These are phyloP conservation scores for Bettongia penicillata DNA, from an alignment of 2,113 vertebrate species.

Conservation along the genomic window DNA sequence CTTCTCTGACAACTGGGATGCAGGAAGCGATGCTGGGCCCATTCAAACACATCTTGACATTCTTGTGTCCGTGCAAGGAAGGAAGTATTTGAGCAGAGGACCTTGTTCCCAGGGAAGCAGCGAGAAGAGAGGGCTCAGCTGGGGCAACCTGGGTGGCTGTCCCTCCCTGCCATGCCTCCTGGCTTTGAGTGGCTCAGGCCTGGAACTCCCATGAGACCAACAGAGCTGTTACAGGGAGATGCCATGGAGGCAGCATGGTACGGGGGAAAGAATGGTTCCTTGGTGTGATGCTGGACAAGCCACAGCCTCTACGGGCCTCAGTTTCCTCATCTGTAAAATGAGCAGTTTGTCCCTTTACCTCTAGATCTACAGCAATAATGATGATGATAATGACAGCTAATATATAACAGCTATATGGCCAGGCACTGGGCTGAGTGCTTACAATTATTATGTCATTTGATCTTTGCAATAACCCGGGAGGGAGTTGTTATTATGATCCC, in stretches of 20 bases:
- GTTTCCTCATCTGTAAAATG: background rate
- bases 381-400: background rate
- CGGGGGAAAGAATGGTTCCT: background rate
- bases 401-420: background rate
- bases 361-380: background rate
- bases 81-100: background rate
- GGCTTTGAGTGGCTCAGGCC: background rate
- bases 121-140: background rate
- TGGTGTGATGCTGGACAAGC: background rate
- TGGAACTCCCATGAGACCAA: background rate
- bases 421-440: background rate
- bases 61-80: background rate
- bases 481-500: background rate
- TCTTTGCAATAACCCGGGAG: background rate
- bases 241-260: background rate
- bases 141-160: background rate
- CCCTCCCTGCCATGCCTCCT: background rate
- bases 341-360: too few species aligned
- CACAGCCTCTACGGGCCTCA: background rate
- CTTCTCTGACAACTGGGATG: background rate
- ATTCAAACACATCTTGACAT: background rate
- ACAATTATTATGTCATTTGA: background rate
- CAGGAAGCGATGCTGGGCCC: background rate
- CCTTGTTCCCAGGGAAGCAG: background rate
- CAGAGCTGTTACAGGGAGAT: background rate